Percentiles rank a stretch among this genome's conserved stretches.
phyloP scores from a whole-genome alignment of 2,113 vertebrate genomes.

The Empidonax traillii region DNA sequence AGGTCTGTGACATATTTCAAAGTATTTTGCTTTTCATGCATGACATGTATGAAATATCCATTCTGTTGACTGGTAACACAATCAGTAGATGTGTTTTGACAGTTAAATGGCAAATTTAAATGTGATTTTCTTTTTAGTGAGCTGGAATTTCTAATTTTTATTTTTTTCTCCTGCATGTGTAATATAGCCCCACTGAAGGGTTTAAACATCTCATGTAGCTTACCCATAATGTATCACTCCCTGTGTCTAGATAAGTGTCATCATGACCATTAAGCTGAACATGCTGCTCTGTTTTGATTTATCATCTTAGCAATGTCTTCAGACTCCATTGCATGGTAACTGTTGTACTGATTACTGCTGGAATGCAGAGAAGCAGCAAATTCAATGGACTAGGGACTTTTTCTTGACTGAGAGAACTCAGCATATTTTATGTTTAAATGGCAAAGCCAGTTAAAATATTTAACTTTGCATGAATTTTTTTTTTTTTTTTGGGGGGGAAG shows the following conservation, averaged over 20 bases:
- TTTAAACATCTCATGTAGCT: neutral
- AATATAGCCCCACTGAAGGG: neutral
- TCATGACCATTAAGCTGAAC: neutral
- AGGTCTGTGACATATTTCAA: slow-evolving; percentile 12
- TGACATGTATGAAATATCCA: neutral
- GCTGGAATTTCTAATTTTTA: neutral
- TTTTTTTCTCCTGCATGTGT: accelerated
- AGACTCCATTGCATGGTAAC: accelerated
- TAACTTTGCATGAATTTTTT: neutral
- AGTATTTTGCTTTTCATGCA: neutral
- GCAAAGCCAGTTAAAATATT: neutral
- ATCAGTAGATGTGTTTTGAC: neutral
- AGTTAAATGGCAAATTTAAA: neutral
- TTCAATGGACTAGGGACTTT: neutral
- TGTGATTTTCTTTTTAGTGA: neutral
- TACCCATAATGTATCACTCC: neutral
- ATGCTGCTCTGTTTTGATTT: neutral
- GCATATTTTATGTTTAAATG: neutral
- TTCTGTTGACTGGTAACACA: neutral
- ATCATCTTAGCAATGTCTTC: neutral
- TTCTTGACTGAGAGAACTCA: neutral
- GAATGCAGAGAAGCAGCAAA: neutral
- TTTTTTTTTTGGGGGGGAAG: neutral
- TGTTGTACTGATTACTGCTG: accelerated
- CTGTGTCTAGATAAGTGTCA: neutral